Evolutionary conservation across 2,888 invertebrate genomes (phyloP).

Genomic region (Mellilla xanthometata): DNA sequence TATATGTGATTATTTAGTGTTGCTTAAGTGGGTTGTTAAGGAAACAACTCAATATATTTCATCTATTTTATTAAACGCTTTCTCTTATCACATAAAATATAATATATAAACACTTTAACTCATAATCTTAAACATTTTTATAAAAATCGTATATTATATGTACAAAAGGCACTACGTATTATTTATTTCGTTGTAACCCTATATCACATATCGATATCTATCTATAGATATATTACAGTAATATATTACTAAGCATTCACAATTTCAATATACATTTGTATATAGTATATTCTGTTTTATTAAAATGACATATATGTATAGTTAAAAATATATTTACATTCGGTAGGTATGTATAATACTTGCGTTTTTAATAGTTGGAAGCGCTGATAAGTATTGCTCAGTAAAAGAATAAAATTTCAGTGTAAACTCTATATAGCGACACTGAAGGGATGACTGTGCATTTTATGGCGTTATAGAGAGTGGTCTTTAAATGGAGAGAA

Average conservation of each 20-base stretch:
- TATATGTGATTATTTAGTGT: neutral
- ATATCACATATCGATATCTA: slow-evolving; percentile 72
- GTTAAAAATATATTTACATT: slow-evolving; percentile 19
- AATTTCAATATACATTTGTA: slow-evolving; percentile 22
- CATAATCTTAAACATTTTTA: slow-evolving; percentile 44
- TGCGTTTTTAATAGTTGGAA: slow-evolving; percentile 38
- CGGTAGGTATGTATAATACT: slow-evolving; percentile 4
- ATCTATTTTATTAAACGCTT: slow-evolving; percentile 67
- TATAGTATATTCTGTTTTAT: slow-evolving; percentile 10
- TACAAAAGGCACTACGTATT: slow-evolving; percentile 67
- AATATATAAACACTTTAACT: slow-evolving; percentile 42
- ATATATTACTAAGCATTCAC: slow-evolving; percentile 37
- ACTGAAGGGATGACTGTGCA: too few species aligned
- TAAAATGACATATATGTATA: too few species aligned
- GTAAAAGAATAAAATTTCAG: neutral
- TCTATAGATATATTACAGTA: slow-evolving; percentile 27
- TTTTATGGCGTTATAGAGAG: too few species aligned
- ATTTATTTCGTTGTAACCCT: slow-evolving; percentile 64
- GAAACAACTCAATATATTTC: slow-evolving; percentile 26
- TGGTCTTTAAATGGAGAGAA: too few species aligned
- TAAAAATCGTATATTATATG: slow-evolving; percentile 51
- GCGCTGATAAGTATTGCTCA: slow-evolving; percentile 33
- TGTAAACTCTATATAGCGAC: too few species aligned
- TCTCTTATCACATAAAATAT: slow-evolving; percentile 50
- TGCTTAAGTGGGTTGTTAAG: neutral